Evolutionary conservation across 2,797 vertebrate species (phyloP).

Genomic region (Platalea minor): DNA sequence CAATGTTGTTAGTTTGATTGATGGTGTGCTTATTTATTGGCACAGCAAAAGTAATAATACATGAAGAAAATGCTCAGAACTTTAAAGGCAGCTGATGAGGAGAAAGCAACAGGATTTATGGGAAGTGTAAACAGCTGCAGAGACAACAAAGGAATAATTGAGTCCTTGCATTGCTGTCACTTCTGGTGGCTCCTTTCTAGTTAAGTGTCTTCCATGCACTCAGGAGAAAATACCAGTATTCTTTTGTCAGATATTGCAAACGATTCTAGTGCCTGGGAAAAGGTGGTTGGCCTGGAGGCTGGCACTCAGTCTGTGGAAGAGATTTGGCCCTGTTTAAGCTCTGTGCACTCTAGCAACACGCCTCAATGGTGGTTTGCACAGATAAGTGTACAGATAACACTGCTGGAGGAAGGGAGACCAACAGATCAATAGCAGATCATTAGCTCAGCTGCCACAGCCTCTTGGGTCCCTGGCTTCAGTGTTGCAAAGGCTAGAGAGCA

Average conservation of each 20-base stretch:
- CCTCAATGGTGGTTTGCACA: neutral
- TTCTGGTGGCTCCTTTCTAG: slow-evolving; percentile 14
- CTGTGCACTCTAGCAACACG: neutral
- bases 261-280: neutral
- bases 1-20: slow-evolving; percentile 81
- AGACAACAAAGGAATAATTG: slow-evolving; percentile 75
- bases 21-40: slow-evolving; percentile 77
- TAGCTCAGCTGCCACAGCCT: neutral
- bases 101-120: slow-evolving; percentile 75
- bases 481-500: neutral
- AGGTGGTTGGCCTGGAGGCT: neutral
- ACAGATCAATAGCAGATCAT: neutral
- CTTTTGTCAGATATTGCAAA: neutral
- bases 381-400: neutral
- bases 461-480: neutral
- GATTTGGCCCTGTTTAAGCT: neutral
- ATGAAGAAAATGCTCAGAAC: slow-evolving; percentile 67
- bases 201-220: neutral
- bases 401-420: neutral
- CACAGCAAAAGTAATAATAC: slow-evolving; percentile 74
- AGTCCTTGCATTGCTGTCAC: slow-evolving; percentile 51
- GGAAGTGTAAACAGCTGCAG: slow-evolving; percentile 73
- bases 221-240: neutral
- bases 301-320: neutral
- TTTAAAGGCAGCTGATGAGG: slow-evolving; percentile 60